These are phyloP conservation scores for Lepidurus packardi DNA, from an alignment of 1,140 invertebrate genomes.

Conservation along the genomic window DNA sequence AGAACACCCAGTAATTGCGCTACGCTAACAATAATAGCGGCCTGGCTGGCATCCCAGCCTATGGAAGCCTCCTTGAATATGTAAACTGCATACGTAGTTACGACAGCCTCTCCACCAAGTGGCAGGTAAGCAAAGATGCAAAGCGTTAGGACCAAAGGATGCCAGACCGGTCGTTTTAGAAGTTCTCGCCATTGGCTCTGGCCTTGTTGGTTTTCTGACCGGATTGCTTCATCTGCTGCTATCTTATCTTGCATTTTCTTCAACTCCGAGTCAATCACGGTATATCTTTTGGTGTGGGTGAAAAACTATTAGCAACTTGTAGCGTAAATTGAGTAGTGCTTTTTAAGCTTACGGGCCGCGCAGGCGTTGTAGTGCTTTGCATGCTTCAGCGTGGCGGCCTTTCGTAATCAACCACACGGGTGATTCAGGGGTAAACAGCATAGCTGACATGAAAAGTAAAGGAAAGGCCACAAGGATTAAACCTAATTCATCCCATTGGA, in stretches of 20 bases:
- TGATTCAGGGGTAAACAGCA: slow-evolving; percentile 25
- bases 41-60: background rate
- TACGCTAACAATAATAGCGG: background rate
- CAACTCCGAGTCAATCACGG: background rate
- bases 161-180: background rate
- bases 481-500: background rate
- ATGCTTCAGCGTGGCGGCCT: background rate
- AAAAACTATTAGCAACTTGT: slow-evolving; percentile 1
- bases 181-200: background rate
- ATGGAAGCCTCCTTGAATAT: background rate
- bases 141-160: background rate
- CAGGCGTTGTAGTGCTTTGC: background rate
- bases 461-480: background rate
- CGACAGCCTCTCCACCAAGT: background rate
- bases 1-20: background rate
- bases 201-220: background rate
- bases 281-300: background rate
- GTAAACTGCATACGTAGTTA: background rate
- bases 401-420: slow-evolving; percentile 21
- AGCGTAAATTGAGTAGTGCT: background rate
- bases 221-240: background rate
- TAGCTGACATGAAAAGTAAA: slow-evolving; percentile 8
- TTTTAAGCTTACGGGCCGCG: background rate
- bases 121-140: background rate
- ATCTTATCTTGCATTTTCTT: background rate